Evolutionary conservation across 2,113 vertebrate genomes (phyloP).

Genomic region (Emydura subglobosa): DNA sequence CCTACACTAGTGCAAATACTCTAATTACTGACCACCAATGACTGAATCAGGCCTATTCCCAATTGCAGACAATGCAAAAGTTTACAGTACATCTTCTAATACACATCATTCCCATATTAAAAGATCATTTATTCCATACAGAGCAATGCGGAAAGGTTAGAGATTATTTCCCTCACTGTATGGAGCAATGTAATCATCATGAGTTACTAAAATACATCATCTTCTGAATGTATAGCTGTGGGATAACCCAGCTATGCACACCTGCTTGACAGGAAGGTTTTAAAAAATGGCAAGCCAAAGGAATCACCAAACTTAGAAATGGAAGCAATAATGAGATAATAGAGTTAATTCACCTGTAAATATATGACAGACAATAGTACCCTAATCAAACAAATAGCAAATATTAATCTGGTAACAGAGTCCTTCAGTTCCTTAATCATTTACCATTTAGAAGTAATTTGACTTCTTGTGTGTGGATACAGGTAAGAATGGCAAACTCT

Average conservation of each 20-base stretch:
- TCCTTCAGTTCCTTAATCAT: background rate
- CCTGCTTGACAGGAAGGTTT: background rate
- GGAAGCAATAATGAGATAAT: background rate
- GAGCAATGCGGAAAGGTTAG: background rate
- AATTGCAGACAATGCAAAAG: background rate
- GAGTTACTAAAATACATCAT: background rate
- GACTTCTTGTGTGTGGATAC: background rate
- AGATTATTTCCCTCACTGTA: background rate
- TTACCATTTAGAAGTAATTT: background rate
- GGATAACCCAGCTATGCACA: background rate
- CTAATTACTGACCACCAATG: background rate
- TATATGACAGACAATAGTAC: background rate
- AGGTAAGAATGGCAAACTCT: background rate
- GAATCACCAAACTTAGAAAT: background rate
- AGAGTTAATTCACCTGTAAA: background rate
- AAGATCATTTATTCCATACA: background rate
- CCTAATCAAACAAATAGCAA: background rate
- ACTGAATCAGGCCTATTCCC: background rate
- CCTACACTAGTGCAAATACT: background rate
- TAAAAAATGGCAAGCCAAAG: background rate
- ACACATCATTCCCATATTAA: background rate
- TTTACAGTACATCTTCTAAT: background rate
- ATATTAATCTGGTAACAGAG: background rate
- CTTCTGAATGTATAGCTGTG: fast-evolving
- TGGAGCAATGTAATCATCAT: background rate